Base-by-base conservation (phyloP, 2,888 invertebrate genomes). In the Chironomus tentans region DNA sequence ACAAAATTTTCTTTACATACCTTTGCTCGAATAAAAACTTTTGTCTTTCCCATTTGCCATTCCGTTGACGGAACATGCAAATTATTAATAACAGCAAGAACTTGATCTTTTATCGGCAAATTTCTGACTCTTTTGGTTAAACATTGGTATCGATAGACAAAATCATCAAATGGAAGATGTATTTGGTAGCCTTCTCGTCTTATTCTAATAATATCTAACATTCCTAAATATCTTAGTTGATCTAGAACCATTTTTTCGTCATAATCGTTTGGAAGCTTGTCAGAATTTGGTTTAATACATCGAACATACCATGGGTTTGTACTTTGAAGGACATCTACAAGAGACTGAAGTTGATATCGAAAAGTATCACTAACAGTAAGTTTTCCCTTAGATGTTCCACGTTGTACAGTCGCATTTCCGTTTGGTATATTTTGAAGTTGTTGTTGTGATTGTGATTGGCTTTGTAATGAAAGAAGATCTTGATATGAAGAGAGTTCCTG, bases 261-360 rank as follows among this genome's bases (percentile, higher is more conserved):
- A 84, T 92, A 96, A 80, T 89, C 88, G 80, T 94, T 89, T 0
- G 94, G 88, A 75, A 88, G 87, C 83, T 96, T 96, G 80, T 91
- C 88, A 82, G 91, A 89, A 82, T 96, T 96, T 0, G 96, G 95
- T 81, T 96, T 96, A 80, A 96, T 95, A 82, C 96, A 96, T 68
- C 96, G 88, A 48, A 95, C 95, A 83, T 95, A 93, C 95, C 95
- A 95, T 2, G 95, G 94, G 76, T 93, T 94, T 0, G 95, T 95
- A 24, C 89, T 92, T 83, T 95, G 94, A 2, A 96, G 85, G 80
- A 95, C 94, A 80, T 95, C 95, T 0, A 95, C 94, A 1, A 95
- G 86, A 0, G 94, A 91, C 83, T 94, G 94, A 74, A 96, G 84
- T 81, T 96, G 95, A 76, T 93, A 91, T 56, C 95, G 87, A 82